Conservation (phyloP, 2,797 vertebrate species). For the Zalophus californianus region DNA sequence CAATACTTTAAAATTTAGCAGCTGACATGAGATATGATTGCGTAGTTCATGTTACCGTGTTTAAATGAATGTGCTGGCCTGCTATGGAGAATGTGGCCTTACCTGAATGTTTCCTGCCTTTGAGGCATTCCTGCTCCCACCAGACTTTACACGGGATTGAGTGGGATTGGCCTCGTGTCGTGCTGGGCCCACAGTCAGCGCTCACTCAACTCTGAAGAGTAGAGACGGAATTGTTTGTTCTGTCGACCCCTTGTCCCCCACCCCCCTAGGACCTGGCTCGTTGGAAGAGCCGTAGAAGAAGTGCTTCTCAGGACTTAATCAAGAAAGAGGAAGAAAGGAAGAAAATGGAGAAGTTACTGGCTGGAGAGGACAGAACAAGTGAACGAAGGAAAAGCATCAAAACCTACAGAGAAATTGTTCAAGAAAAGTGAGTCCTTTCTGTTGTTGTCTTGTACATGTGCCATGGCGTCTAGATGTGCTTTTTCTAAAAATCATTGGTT, state of each 20-base stretch:
- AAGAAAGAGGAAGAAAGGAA: slow-evolving; percentile 99
- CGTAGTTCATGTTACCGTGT: background rate
- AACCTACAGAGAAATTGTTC: slow-evolving; percentile 98
- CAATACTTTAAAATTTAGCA: background rate
- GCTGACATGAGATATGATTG: background rate
- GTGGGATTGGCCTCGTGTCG: background rate
- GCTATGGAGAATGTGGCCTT: background rate
- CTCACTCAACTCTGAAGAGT: background rate
- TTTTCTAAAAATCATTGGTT: background rate
- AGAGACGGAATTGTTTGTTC: background rate
- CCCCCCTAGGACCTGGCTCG: slow-evolving; percentile 93
- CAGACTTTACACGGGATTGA: background rate
- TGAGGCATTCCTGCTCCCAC: background rate
- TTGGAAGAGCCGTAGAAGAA: slow-evolving; percentile 97
- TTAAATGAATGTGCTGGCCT: background rate
- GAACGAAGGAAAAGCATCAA: slow-evolving; percentile 97
- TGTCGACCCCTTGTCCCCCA: background rate
- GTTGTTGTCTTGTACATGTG: background rate
- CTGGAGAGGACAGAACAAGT: slow-evolving; percentile 86
- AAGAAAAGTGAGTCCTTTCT: slow-evolving; percentile 94
- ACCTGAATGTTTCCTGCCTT: background rate
- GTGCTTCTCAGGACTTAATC: slow-evolving; percentile 97
- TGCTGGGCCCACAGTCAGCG: background rate
- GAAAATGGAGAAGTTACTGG: slow-evolving; percentile 95
- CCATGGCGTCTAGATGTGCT: background rate